A percentile compares a stretch with the other conserved stretches of the same genome.
Evolutionary conservation across 2,113 vertebrate species (phyloP).

Genomic region (Elephas maximus): DNA sequence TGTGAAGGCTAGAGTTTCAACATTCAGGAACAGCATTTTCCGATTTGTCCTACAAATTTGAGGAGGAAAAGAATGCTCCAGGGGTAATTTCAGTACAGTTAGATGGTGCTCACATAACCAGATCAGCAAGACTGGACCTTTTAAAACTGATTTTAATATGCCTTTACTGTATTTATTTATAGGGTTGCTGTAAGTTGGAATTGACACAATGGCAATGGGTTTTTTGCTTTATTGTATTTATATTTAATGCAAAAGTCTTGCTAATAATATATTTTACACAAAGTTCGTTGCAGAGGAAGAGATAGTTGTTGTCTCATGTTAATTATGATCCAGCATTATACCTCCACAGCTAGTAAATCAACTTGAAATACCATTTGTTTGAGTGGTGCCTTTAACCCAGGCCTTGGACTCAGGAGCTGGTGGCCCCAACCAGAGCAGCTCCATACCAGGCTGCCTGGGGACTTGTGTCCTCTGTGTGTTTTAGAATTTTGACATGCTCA

Average conservation of each 20-base stretch:
- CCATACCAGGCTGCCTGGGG: background rate
- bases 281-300: background rate
- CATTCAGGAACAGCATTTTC: background rate
- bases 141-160: background rate
- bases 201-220: too few species aligned
- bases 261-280: constrained; percentile 54
- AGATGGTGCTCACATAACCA: background rate
- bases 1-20: background rate
- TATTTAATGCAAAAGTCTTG: constrained; percentile 44
- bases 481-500: background rate
- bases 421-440: background rate
- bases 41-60: background rate
- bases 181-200: too few species aligned
- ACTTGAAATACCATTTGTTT: background rate
- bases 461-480: background rate
- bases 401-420: background rate
- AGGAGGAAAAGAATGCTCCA: background rate
- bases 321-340: background rate
- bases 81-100: constrained; percentile 15
- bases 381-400: background rate
- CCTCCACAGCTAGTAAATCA: constrained; percentile 58
- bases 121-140: background rate
- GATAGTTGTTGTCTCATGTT: constrained; percentile 5
- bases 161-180: constrained; percentile 31
- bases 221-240: background rate